Evolutionary conservation across 2,113 vertebrate species (phyloP), one percentile per base, ranked within the genome.

Genomic region (Tursiops truncatus): DNA sequence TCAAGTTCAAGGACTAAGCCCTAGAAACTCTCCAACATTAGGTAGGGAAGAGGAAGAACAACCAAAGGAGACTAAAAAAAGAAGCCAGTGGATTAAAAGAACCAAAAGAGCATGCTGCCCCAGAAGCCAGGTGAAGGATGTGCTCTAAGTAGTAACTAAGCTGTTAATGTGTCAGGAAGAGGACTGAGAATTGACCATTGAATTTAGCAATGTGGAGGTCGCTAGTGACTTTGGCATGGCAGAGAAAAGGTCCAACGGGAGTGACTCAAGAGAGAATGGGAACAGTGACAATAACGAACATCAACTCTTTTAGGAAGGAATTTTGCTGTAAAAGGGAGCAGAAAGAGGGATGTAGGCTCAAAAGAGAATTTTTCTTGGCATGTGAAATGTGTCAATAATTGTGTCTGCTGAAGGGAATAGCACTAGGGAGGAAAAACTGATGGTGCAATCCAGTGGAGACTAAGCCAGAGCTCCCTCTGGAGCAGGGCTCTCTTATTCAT

Each of bases 351-450:
- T 17, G 2, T 17, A 50, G 23, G 68, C 13, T 95, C 33, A 89
- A 91, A 87, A 82, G 7, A 76, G 56, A 83, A n/a, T 82, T 97
- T 81, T 88, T 83, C 63, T 86, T 92, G 63, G 53, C 18, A 11
- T 58, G 25, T 96, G 73, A 89, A 67, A 92, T 47, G 28, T 80
- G 56, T 58, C 56, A 58, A 58, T 21, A 58, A 86, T 36, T 36
- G 15, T 50, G 68, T 83, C 86, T 95, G 60, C 84, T 94, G 36
- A 86, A 71, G 68, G 31, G 31, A 95, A n/a, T 82, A 90, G 36
- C 10, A 89, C 26, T 79, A 41, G 18, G 82, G 63, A 91, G 65
- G 68, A 71, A 47, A 87, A 82, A 76, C 0, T 11, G 3, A 74
- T 56, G 68, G 60, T 20, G 5, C 28, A 56, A 47, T 77, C n/a